Percentiles rank a stretch among this genome's conserved stretches.
Conservation (phyloP, 2,797 vertebrate species). For the Periophthalmus magnuspinnatus region DNA sequence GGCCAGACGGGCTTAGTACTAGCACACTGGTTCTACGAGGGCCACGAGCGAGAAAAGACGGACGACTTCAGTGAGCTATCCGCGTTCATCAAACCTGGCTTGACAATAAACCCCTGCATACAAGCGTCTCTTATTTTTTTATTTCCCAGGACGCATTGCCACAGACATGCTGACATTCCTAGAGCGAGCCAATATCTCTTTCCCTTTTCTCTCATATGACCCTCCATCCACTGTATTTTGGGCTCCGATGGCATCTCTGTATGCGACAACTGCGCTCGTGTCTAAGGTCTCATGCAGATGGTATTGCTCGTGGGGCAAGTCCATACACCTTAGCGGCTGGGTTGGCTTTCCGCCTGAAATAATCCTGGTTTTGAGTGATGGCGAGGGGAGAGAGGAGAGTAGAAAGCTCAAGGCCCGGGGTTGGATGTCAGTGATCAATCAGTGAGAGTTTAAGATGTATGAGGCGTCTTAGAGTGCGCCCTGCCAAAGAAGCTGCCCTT, state of each 20-base stretch:
- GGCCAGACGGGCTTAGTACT: conserved; percentile 44
- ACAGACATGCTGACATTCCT: conserved; percentile 72
- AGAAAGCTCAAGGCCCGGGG: conserved; percentile 2
- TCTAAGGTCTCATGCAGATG: conserved; percentile 54
- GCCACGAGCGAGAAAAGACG: conserved; percentile 55
- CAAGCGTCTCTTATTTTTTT: conserved; percentile 70
- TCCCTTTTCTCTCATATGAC: conserved; percentile 67
- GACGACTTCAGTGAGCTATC: conserved; percentile 72
- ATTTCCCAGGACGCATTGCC: conserved; percentile 70
- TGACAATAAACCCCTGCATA: conserved; percentile 75
- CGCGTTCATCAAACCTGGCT: conserved; percentile 75
- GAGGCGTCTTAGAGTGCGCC: conserved; percentile 24
- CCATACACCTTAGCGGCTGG: conserved; percentile 8
- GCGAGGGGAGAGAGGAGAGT: conserved; percentile 19
- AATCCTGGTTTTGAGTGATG: conserved; percentile 31
- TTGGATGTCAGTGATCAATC: conserved; percentile 37
- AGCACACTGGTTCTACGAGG: conserved; percentile 33
- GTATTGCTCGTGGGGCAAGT: conserved; percentile 24
- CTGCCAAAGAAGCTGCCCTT: conserved; percentile 30
- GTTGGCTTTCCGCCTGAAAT: conserved; percentile 40
- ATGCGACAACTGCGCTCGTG: conserved; percentile 68
- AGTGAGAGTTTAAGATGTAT: conserved; percentile 18
- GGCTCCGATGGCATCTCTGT: conserved; percentile 61
- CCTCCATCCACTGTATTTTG: conserved; percentile 63
- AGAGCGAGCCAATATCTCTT: conserved; percentile 68